Conservation (phyloP, 92 coral and sea anemone species). For the Porites rus region DNA sequence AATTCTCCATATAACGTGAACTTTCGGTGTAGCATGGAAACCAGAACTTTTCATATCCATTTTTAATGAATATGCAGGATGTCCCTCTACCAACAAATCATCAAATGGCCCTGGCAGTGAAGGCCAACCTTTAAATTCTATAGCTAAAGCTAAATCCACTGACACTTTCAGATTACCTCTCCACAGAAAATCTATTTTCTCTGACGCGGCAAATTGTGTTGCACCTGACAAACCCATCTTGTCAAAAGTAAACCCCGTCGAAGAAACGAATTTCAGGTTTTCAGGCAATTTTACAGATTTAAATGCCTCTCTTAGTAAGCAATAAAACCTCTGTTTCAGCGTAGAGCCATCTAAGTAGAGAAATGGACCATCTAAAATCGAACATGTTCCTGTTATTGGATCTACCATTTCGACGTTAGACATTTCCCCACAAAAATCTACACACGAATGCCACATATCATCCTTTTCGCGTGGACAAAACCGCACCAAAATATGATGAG, state of each 20-base stretch:
- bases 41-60: slow-evolving; percentile 20
- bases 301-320: slow-evolving; percentile 36
- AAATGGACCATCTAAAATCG: neutral
- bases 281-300: slow-evolving; percentile 31
- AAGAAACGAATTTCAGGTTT: slow-evolving; percentile 18
- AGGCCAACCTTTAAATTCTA: slow-evolving; percentile 45
- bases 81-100: neutral
- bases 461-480: neutral
- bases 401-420: neutral
- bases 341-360: slow-evolving; percentile 19
- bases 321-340: slow-evolving; percentile 40
- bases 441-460: neutral
- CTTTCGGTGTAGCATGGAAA: slow-evolving; percentile 26
- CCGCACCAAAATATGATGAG: neutral
- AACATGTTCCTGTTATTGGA: neutral
- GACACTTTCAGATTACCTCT: slow-evolving; percentile 34
- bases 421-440: slow-evolving; percentile 8
- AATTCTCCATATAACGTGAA: slow-evolving; percentile 26
- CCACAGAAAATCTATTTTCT: slow-evolving; percentile 28
- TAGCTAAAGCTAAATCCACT: slow-evolving; percentile 24
- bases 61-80: slow-evolving; percentile 20
- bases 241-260: slow-evolving; percentile 29
- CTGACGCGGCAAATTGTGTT: slow-evolving; percentile 27
- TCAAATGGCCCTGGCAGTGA: slow-evolving; percentile 22
- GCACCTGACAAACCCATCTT: slow-evolving; percentile 13